Base-by-base conservation (phyloP, 2,888 invertebrate species). In the Maniola hyperantus region DNA sequence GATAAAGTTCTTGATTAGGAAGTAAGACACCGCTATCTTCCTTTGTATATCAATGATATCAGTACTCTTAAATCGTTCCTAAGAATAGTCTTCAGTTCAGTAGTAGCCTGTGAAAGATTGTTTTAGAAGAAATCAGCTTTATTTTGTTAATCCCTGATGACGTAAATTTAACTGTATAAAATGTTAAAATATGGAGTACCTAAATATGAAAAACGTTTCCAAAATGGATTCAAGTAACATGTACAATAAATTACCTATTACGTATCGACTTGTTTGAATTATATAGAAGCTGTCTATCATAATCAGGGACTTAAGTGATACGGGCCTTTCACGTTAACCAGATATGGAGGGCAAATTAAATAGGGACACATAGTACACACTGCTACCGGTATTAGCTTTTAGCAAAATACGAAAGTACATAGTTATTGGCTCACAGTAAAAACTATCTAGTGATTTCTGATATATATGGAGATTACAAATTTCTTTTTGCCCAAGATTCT, bases 261-360 rank as follows among this genome's bases (percentile, higher is more conserved):
- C 36, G 51, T 61, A 50, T 61, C 61, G 53, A 53, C 64, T 59
- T 74, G 79, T 79, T 79, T 80, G 79, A 74, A 66, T 74, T 72
- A 72, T 77, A 79, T 82, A 79, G 78, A 74, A 76, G 67, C 82
- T 83, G 88, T 85, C 85, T 79, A 82, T 87, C 87, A 85, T 83
- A 87, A 86, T 87, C 79, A 83, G 75, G 71, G 78, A 76, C 80
- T 83, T 75, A 73, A 74, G 68, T 70, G 73, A 79, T 79, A 80
- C 75, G 78, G 78, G 78, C 72, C 66, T 73, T 74, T 69, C 65
- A 69, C 70, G 72, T 72, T 74, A 74, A 76, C 73, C 69, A 74
- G 73, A 73, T 71, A 75, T 74, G 72, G 72, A 75, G 74, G 44
- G 34, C 55, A 44, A 36, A 62, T 6, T 61, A 51, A 39, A 13